Evolutionary conservation across 2,113 vertebrate species (phyloP), one percentile per base, ranked within the genome.

Genomic region (Atlantisia rogersi): DNA sequence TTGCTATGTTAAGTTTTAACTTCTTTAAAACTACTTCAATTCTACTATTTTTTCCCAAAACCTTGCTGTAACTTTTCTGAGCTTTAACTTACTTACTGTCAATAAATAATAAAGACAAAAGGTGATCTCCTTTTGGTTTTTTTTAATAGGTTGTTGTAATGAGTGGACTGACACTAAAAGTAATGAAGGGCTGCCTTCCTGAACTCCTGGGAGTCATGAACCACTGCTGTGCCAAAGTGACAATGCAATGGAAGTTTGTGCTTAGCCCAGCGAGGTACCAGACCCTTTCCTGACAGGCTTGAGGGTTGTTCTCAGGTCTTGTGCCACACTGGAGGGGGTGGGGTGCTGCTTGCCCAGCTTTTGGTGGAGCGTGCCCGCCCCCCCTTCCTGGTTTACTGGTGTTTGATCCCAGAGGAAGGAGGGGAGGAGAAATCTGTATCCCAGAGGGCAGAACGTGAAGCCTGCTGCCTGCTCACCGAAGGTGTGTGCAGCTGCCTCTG

Each of bases 91-190:
- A 1, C 73, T 90, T 90, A 85, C 25, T 83, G 21, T 90, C 35
- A 83, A 92, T 87, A 93, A 96, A 92, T 59, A 56, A 76, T 28
- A 17, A 81, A 92, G 28, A 59, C 26, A 44, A 74, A 95, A 67
- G 17, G 31, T 69, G 16, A 81, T 76, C 11, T 32, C 44, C 29
- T 50, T 68, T 26, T 15, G 4, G 26, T 39, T 77, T 80, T 68
- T 75, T 73, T 56, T 29, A 19, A 42, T 39, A 35, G 39, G 20
- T 15, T 35, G 4, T 40, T 62, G 18, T 56, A 82, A 22, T 32
- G 26, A 35, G 39, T 48, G 42, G 28, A 67, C 35, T 87, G 52
- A n/a, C 7, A 13, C 5, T 44, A 52, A 78, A 71, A 44, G 15
- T 46, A 7, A 24, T 11, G 58, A 42, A 60, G 67, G 31, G 11